Conservation (phyloP, 2,888 invertebrate genomes). For the Pandemis corylana region DNA sequence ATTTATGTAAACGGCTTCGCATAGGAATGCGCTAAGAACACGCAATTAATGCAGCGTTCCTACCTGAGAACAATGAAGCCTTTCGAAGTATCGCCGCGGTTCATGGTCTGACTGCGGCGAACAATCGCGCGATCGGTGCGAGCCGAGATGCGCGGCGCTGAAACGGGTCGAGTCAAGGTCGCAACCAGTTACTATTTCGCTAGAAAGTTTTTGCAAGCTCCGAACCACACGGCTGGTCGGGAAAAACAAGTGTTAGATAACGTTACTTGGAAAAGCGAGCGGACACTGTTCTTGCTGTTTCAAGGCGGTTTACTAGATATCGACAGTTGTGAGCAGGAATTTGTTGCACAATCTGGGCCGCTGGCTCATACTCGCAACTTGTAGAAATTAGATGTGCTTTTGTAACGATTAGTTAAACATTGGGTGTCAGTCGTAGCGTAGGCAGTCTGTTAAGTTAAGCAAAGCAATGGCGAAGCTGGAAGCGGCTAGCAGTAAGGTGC, state of each 20-base stretch:
- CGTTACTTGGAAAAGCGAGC: conserved; percentile 70
- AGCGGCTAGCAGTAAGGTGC: conserved; percentile 78
- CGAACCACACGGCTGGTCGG: conserved; percentile 52
- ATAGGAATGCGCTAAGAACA: conserved; percentile 18
- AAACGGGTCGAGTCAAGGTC: conserved; percentile 58
- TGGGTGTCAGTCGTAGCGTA: neutral
- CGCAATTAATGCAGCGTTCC: conserved; percentile 23
- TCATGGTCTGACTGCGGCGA: conserved; percentile 57
- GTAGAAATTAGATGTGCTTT: conserved; percentile 69
- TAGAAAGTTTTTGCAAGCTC: conserved; percentile 54
- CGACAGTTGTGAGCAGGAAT: conserved; percentile 66
- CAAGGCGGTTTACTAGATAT: conserved; percentile 78
- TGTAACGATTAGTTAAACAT: conserved; percentile 46
- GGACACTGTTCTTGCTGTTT: conserved; percentile 72
- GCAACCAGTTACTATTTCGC: conserved; percentile 48
- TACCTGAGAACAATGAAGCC: conserved; percentile 40
- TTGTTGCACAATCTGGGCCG: conserved; percentile 75
- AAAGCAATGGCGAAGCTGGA: conserved; percentile 59
- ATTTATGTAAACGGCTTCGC: conserved; percentile 27
- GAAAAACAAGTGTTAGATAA: conserved; percentile 68
- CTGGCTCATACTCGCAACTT: conserved; percentile 60
- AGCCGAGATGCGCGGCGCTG: conserved; percentile 54
- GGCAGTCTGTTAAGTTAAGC: conserved; percentile 58
- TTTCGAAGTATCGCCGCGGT: conserved; percentile 45
- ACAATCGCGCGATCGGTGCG: conserved; percentile 54